These are phyloP conservation scores for Drosophila tani DNA, from an alignment of 1,140 invertebrate species.

Conservation along the genomic window DNA sequence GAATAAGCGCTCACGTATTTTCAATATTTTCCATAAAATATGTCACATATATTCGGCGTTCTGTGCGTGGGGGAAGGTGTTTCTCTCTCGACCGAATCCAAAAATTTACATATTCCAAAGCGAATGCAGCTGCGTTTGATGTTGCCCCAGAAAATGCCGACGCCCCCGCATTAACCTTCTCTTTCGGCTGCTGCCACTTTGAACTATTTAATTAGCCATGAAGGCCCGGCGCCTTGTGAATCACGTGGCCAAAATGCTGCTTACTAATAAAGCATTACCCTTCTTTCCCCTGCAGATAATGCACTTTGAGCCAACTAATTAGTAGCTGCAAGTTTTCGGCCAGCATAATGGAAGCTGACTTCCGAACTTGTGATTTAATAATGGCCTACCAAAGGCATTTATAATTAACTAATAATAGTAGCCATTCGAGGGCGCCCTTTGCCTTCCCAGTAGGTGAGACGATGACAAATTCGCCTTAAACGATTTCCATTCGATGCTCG, in stretches of 20 bases:
- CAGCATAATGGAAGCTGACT: background rate
- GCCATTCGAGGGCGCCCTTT: background rate
- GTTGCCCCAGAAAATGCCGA: conserved; percentile 72
- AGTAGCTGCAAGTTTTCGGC: background rate
- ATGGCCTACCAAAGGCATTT: background rate
- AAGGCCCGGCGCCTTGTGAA: conserved; percentile 60
- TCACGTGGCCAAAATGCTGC: conserved; percentile 32
- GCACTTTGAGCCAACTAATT: conserved; percentile 18
- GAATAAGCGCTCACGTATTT: conserved; percentile 17
- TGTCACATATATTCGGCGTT: conserved; percentile 59
- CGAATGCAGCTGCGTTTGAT: conserved; percentile 63
- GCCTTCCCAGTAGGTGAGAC: background rate
- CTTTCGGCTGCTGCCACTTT: conserved; percentile 39
- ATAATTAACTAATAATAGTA: conserved; percentile 1
- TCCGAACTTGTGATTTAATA: conserved; percentile 9
- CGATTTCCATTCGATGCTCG: conserved; percentile 6
- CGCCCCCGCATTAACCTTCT: conserved; percentile 77
- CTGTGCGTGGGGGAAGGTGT: conserved; percentile 55
- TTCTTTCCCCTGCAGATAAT: background rate
- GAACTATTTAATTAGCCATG: conserved; percentile 78
- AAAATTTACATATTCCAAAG: conserved; percentile 63
- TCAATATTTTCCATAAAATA: conserved; percentile 20
- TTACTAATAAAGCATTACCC: conserved; percentile 16
- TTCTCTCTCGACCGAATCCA: conserved; percentile 54
- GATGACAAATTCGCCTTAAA: conserved; percentile 20